phyloP scores from a whole-genome alignment of 2,888 invertebrate species.

The Drosophila acutilabella region DNA sequence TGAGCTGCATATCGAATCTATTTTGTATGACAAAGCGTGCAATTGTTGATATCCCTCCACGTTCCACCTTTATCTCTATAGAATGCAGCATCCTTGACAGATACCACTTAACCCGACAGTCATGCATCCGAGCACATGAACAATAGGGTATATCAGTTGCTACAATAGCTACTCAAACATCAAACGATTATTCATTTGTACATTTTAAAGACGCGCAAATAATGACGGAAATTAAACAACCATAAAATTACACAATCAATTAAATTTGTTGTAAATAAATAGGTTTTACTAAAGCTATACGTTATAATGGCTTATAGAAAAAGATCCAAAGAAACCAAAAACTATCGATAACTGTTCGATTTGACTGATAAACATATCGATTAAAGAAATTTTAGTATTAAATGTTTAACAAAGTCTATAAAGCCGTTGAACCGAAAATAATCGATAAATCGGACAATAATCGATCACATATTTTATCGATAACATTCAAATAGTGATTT shows the following conservation, averaged over 20 bases:
- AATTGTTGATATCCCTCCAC: slow-evolving; percentile 62
- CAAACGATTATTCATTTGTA: not conserved
- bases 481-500: no score
- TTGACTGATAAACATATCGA: not conserved
- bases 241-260: no score
- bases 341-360: no score
- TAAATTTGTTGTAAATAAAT: no score
- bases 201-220: no score
- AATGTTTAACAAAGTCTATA: not conserved
- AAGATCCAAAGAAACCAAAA: no score
- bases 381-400: not conserved
- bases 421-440: not conserved
- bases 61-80: slow-evolving; percentile 7
- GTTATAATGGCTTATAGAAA: no score
- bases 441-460: not conserved
- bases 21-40: slow-evolving; percentile 64
- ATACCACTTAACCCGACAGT: slow-evolving; percentile 52
- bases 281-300: no score
- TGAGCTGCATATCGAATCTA: slow-evolving; percentile 45
- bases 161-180: no score
- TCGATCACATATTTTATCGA: not conserved
- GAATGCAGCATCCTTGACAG: slow-evolving; percentile 23
- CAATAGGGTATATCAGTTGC: slow-evolving; percentile 26
- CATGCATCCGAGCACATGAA: slow-evolving; percentile 16
- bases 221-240: no score